These are phyloP conservation scores for Pocota personata DNA, from an alignment of 2,888 invertebrate species.

Conservation along the genomic window DNA sequence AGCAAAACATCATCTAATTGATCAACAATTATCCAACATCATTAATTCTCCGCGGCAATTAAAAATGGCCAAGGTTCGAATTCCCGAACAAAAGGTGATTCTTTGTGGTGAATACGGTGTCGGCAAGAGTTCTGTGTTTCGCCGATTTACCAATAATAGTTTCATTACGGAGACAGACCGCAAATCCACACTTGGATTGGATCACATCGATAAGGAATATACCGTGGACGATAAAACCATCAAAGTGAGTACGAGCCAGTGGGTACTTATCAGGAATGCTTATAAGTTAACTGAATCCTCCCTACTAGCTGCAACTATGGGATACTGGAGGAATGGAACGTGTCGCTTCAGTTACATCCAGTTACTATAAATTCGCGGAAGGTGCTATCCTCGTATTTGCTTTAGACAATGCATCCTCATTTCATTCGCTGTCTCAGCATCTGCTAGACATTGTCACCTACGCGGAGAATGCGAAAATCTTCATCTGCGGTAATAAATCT, in stretches of 20 bases:
- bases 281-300: not conserved
- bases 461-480: constrained; percentile 97
- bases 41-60: constrained; percentile 39
- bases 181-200: constrained; percentile 94
- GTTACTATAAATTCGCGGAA: constrained; percentile 97
- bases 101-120: constrained; percentile 98
- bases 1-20: constrained; percentile 26
- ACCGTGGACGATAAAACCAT: constrained; percentile 87
- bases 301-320: constrained; percentile 93
- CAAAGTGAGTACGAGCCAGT: constrained; percentile 75
- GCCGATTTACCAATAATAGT: constrained; percentile 94
- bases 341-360: constrained; percentile 96
- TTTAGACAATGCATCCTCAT: constrained; percentile 94
- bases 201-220: constrained; percentile 94
- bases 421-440: constrained; percentile 96
- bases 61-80: constrained; percentile 90
- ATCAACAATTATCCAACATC: constrained; percentile 16
- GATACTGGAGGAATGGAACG: constrained; percentile 99
- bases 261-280: not conserved
- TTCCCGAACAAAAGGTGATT: constrained; percentile 95
- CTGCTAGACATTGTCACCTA: constrained; percentile 96
- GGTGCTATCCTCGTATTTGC: constrained; percentile 96
- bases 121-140: constrained; percentile 96
- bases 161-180: constrained; percentile 92
- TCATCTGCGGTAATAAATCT: constrained; percentile 95